Evolutionary conservation across 2,797 vertebrate species (phyloP).

Genomic region (Acanthiza pusilla): DNA sequence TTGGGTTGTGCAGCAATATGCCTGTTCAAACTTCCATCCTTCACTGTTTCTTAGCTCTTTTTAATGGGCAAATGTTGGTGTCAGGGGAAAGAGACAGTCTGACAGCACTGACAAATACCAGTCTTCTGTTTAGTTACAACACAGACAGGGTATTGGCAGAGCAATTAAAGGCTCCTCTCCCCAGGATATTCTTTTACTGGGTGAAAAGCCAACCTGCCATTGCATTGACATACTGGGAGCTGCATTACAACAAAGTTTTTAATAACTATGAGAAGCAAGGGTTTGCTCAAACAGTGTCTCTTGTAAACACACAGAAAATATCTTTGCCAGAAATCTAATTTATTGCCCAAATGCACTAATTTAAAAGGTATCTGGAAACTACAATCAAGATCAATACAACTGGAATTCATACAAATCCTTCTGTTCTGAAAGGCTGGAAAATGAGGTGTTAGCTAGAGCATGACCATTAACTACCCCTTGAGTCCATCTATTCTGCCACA

Average conservation of each 20-base stretch:
- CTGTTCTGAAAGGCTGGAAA: neutral
- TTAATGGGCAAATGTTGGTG: neutral
- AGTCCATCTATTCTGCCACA: neutral
- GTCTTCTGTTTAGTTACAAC: neutral
- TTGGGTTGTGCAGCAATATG: neutral
- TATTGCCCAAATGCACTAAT: neutral
- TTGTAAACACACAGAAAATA: neutral
- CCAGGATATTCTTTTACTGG: neutral
- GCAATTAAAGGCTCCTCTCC: neutral
- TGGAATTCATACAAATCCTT: neutral
- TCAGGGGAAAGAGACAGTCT: neutral
- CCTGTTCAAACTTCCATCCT: neutral
- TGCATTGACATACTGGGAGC: neutral
- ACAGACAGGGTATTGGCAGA: neutral
- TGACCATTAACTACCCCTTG: neutral
- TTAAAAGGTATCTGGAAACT: neutral
- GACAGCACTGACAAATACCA: neutral
- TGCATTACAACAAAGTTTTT: neutral
- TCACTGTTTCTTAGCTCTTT: neutral
- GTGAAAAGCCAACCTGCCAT: neutral
- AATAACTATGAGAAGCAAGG: neutral
- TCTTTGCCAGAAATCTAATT: neutral
- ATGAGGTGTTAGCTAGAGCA: neutral
- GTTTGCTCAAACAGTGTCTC: neutral
- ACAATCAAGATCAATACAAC: neutral